Conservation (phyloP, 2,797 vertebrate genomes). For the Octomys mimax region DNA sequence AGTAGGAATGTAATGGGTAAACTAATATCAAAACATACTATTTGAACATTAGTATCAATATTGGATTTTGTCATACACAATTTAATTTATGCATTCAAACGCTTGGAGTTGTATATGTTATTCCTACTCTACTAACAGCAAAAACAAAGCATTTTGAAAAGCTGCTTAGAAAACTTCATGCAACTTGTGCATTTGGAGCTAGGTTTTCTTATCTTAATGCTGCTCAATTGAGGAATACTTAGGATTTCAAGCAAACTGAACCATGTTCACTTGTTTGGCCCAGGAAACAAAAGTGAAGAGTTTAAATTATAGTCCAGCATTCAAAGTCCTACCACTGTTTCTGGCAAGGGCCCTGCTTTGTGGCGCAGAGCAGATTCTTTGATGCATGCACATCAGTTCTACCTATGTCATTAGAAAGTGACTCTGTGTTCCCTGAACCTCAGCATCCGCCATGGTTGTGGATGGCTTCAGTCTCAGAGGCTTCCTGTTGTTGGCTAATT, state of each 20-base stretch:
- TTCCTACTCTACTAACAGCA: slow-evolving; percentile 7
- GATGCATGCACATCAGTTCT: slow-evolving; percentile 39
- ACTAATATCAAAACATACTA: not conserved
- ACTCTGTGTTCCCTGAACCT: not conserved
- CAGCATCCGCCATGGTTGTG: not conserved
- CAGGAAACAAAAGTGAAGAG: not conserved
- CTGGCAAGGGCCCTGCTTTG: slow-evolving; percentile 15
- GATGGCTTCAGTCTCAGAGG: slow-evolving; percentile 35
- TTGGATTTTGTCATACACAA: not conserved
- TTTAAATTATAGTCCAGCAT: slow-evolving; percentile 58
- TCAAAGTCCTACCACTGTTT: not conserved
- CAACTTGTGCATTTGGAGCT: not conserved
- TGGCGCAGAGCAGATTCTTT: slow-evolving; percentile 8
- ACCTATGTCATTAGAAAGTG: slow-evolving; percentile 57
- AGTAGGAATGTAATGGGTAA: not conserved
- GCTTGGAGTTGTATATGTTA: not conserved
- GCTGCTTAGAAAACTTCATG: not conserved
- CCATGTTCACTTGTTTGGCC: not conserved
- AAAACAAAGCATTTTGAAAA: not conserved
- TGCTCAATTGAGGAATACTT: not conserved
- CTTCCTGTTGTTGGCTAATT: slow-evolving; percentile 49
- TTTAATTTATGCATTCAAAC: not conserved
- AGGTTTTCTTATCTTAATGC: not conserved
- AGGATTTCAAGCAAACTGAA: not conserved
- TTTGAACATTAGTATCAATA: not conserved